Evolutionary conservation across 2,888 invertebrate species (phyloP).

Genomic region (Amblyjoppa proteus): DNA sequence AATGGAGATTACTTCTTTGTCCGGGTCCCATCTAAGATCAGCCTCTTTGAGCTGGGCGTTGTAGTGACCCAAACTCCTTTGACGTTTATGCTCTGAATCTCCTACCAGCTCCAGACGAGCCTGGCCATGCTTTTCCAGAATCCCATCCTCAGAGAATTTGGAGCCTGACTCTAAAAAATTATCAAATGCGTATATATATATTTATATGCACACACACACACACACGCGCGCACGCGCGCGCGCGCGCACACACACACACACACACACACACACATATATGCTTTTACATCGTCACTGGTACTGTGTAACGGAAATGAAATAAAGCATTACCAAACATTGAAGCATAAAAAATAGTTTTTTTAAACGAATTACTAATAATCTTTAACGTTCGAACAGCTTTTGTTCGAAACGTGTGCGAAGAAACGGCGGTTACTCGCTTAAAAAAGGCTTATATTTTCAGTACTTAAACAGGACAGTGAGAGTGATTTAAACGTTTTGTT

Average conservation of each 20-base stretch:
- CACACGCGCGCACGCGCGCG: too few relatives aligned
- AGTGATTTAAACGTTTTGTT: too few relatives aligned
- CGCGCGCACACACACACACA: too few relatives aligned
- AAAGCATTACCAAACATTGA: neutral
- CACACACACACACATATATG: neutral
- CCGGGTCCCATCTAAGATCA: constrained; percentile 89
- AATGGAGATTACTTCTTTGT: constrained; percentile 85
- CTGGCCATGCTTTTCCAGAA: constrained; percentile 94
- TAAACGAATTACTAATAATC: too few relatives aligned
- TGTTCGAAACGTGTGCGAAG: too few relatives aligned
- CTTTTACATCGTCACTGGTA: neutral
- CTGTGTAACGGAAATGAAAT: too few relatives aligned
- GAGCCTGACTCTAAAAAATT: constrained; percentile 32
- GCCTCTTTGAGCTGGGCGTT: constrained; percentile 87
- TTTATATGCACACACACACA: neutral
- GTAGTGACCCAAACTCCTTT: constrained; percentile 93
- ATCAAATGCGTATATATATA: constrained; percentile 44
- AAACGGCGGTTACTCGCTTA: too few relatives aligned
- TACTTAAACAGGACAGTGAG: too few relatives aligned
- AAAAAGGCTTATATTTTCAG: too few relatives aligned
- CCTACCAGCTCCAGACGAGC: constrained; percentile 93
- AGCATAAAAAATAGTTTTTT: neutral
- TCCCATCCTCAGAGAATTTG: constrained; percentile 80
- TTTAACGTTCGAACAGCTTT: too few relatives aligned
- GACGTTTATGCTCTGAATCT: constrained; percentile 92